Percentiles rank a stretch among this genome's conserved stretches.
phyloP scores from a whole-genome alignment of 2,888 invertebrate species.

The Aleiodes leptofemur region DNA sequence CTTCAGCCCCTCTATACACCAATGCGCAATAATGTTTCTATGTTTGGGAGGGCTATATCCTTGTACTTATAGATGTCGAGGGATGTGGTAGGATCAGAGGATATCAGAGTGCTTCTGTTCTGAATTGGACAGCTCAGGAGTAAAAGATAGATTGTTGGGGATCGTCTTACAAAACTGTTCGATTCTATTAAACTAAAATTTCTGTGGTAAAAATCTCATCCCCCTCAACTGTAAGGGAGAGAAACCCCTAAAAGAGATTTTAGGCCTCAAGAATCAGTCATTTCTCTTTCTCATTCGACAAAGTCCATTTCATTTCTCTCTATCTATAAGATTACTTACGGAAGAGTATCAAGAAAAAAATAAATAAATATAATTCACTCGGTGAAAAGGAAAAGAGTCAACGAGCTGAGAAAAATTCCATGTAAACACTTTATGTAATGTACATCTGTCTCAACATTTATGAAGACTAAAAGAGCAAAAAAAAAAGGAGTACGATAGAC shows the following conservation, averaged over 20 bases:
- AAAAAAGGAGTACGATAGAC: not conserved
- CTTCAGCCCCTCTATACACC: conserved; percentile 42
- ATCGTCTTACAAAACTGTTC: conserved; percentile 72
- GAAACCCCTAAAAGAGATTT: conserved; percentile 55
- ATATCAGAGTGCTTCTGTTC: conserved; percentile 57
- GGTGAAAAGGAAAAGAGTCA: not conserved
- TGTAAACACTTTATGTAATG: not conserved
- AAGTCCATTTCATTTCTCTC: conserved; percentile 30
- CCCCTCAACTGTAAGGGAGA: conserved; percentile 38
- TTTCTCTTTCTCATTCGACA: conserved; percentile 33
- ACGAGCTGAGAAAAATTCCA: not conserved
- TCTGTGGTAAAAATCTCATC: conserved; percentile 17
- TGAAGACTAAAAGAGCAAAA: not conserved
- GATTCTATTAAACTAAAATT: conserved; percentile 72
- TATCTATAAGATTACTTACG: conserved; percentile 16
- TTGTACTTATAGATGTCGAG: conserved; percentile 64
- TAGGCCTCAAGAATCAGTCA: conserved; percentile 44
- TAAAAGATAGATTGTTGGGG: conserved; percentile 72
- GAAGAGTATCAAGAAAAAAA: not conserved
- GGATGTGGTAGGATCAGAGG: conserved; percentile 63
- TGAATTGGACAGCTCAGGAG: conserved; percentile 69
- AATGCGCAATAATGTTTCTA: not conserved
- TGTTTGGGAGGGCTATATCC: conserved; percentile 11
- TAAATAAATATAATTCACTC: not conserved
- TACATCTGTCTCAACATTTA: not conserved